These are phyloP conservation scores for Amiota communis DNA, from an alignment of 2,888 invertebrate species.

Conservation along the genomic window DNA sequence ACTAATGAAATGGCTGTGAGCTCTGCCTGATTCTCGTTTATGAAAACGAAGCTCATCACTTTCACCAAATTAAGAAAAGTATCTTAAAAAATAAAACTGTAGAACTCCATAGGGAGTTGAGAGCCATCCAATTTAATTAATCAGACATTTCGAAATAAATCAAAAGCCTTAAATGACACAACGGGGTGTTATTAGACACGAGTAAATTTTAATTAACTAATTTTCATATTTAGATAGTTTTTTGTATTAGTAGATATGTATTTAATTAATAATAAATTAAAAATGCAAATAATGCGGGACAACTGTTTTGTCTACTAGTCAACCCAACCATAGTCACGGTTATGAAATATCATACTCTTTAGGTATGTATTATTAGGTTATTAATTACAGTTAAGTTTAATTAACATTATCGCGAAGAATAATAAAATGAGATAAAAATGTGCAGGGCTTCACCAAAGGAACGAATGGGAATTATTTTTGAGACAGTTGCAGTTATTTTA, in stretches of 20 bases:
- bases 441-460: constrained; percentile 7
- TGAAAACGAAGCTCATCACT: constrained; percentile 41
- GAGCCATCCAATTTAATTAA: constrained; percentile 61
- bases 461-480: neutral
- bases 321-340: neutral
- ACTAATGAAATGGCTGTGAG: constrained; percentile 52
- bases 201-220: neutral
- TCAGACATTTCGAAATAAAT: constrained; percentile 61
- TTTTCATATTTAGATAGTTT: constrained; percentile 19
- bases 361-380: constrained; percentile 43
- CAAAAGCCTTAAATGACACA: constrained; percentile 62
- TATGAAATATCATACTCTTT: constrained; percentile 26
- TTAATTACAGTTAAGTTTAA: constrained; percentile 56
- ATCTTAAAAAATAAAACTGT: constrained; percentile 22
- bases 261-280: constrained; percentile 64
- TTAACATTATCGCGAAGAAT: constrained; percentile 45
- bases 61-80: constrained; percentile 49
- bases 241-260: constrained; percentile 47
- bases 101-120: neutral
- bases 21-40: constrained; percentile 4
- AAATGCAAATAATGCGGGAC: constrained; percentile 64
- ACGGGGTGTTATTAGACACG: constrained; percentile 53
- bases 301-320: constrained; percentile 47
- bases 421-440: constrained; percentile 24
- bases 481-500: no score